These are phyloP conservation scores for Fistularia tabacaria DNA, from an alignment of 2,797 vertebrate species.

Conservation along the genomic window DNA sequence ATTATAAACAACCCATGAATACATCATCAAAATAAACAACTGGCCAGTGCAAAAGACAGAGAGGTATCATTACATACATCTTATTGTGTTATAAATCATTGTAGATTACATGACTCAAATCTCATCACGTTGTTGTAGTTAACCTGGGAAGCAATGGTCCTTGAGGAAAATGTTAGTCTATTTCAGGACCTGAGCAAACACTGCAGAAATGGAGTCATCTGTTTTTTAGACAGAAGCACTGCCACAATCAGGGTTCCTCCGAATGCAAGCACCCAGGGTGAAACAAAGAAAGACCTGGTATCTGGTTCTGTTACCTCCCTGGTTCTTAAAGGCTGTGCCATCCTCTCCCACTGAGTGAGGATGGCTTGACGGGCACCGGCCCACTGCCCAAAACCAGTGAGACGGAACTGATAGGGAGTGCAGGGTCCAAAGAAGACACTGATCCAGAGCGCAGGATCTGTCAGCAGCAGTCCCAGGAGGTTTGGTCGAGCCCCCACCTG, in stretches of 20 bases:
- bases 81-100: background rate
- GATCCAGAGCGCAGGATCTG: conserved; percentile 75
- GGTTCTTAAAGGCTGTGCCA: conserved; percentile 75
- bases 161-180: conserved; percentile 8
- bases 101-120: background rate
- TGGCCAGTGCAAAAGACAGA: no score
- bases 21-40: no score
- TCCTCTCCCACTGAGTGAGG: conserved; percentile 81
- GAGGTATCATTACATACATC: no score
- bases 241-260: conserved; percentile 57
- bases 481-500: conserved; percentile 75
- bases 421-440: conserved; percentile 81
- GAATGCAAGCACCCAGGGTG: conserved; percentile 46
- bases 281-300: conserved; percentile 3
- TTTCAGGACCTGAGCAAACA: conserved; percentile 15
- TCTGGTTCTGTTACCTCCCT: conserved; percentile 42
- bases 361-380: conserved; percentile 79
- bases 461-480: conserved; percentile 68
- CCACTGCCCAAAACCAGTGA: conserved; percentile 81
- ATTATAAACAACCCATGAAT: background rate
- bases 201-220: conserved; percentile 2
- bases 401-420: conserved; percentile 82
- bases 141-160: conserved; percentile 9
- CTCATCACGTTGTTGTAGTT: background rate
- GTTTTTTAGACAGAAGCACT: conserved; percentile 34